Evolutionary conservation across 2,113 vertebrate species (phyloP).

Genomic region (Misgurnus mizolepis): DNA sequence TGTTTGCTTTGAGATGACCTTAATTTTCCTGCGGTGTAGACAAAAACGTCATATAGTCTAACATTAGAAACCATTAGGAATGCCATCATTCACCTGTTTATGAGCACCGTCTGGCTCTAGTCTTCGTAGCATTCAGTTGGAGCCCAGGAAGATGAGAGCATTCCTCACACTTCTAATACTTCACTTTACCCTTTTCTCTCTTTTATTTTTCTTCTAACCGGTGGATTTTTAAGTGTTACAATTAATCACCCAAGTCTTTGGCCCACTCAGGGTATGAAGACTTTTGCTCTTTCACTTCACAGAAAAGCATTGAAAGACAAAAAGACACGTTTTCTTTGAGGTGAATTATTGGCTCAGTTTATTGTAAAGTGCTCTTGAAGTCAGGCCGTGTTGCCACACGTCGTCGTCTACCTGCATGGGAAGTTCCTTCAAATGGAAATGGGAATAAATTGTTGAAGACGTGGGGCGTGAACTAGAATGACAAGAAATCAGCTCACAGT

Average conservation of each 20-base stretch:
- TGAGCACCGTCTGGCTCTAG: slow-evolving; percentile 11
- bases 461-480: slow-evolving; percentile 17
- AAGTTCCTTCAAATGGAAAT: slow-evolving; percentile 1
- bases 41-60: background rate
- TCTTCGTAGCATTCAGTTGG: slow-evolving; percentile 13
- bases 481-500: slow-evolving; percentile 30
- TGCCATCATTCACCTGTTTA: slow-evolving; percentile 6
- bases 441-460: slow-evolving; percentile 34
- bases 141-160: slow-evolving; percentile 13
- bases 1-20: background rate
- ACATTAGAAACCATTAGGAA: background rate
- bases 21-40: background rate
- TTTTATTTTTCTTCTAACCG: slow-evolving; percentile 20
- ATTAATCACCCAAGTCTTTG: slow-evolving; percentile 44
- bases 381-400: slow-evolving; percentile 38
- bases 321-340: slow-evolving; percentile 30
- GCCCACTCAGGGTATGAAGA: slow-evolving; percentile 23
- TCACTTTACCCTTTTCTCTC: slow-evolving; percentile 27
- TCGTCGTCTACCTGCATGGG: slow-evolving; percentile 29
- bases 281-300: slow-evolving; percentile 20
- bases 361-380: slow-evolving; percentile 25
- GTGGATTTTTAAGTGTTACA: background rate
- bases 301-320: slow-evolving; percentile 34
- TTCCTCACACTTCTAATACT: slow-evolving; percentile 46
- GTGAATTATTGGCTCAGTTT: slow-evolving; percentile 40